phyloP scores from a whole-genome alignment of 2,113 vertebrate genomes.

The Burhinus oedicnemus region DNA sequence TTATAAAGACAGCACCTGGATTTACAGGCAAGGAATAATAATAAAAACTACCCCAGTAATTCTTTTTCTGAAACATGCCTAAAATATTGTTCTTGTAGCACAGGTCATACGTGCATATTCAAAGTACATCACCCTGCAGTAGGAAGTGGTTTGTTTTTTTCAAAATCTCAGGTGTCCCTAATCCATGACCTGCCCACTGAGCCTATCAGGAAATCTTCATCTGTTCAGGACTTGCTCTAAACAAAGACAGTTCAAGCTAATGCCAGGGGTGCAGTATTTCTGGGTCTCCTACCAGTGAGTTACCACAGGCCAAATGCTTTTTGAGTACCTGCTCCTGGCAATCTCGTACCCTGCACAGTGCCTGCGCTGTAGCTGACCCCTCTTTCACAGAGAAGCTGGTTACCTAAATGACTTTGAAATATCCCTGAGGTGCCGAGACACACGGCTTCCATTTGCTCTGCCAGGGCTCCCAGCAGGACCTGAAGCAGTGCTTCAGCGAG shows the following conservation, averaged over 20 bases:
- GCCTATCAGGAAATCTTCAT: neutral
- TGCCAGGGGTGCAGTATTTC: neutral
- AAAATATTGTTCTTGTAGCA: neutral
- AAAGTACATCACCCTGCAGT: neutral
- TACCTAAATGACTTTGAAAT: neutral
- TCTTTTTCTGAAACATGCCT: neutral
- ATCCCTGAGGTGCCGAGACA: neutral
- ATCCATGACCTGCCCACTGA: neutral
- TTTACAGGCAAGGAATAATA: neutral
- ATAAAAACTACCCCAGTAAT: neutral
- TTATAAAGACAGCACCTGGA: neutral
- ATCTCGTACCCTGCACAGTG: neutral
- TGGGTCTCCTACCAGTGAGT: neutral
- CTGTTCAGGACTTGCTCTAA: neutral
- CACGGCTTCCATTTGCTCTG: too few species aligned
- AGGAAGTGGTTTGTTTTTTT: neutral
- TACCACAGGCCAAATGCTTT: neutral
- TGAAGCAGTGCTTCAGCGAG: too few species aligned
- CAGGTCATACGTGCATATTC: neutral
- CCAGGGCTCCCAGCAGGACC: too few species aligned
- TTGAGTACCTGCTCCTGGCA: neutral
- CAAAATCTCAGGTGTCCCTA: neutral
- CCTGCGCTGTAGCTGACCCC: rapidly evolving
- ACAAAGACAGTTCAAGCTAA: neutral
- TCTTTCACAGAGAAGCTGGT: neutral